phyloP scores from a whole-genome alignment of 2,113 vertebrate genomes.

The Corvus moneduloides region DNA sequence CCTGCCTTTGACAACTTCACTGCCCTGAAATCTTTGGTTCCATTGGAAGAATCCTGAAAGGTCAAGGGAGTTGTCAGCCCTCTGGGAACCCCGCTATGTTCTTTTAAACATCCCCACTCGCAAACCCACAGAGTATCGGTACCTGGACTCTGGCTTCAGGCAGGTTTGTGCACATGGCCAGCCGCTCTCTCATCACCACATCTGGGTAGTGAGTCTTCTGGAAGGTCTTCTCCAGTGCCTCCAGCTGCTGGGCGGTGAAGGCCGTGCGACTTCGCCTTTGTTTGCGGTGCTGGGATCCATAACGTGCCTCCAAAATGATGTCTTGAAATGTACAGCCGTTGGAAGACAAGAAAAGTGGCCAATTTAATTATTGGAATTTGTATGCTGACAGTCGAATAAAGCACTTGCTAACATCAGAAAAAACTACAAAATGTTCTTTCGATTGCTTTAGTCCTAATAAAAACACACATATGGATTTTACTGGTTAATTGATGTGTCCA shows the following conservation, averaged over 20 bases:
- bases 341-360: constrained; percentile 85
- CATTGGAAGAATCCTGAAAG: background rate
- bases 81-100: accelerated
- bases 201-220: constrained; percentile 99
- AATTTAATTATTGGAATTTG: constrained; percentile 89
- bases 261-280: constrained; percentile 95
- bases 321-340: constrained; percentile 99
- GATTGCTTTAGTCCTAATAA: background rate
- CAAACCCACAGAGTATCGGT: background rate
- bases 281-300: constrained; percentile 98
- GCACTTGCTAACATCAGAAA: background rate
- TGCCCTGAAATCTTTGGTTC: background rate
- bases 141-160: constrained; percentile 98
- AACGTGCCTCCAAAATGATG: constrained; percentile 99
- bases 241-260: constrained; percentile 96
- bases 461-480: background rate
- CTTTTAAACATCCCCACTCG: background rate
- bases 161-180: constrained; percentile 99
- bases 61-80: background rate
- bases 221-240: constrained; percentile 98
- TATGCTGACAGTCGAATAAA: background rate
- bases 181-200: constrained; percentile 95
- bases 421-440: background rate
- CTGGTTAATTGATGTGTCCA: background rate
- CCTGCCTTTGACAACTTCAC: background rate